A percentile compares a stretch with the other conserved stretches of the same genome.
phyloP scores from a whole-genome alignment of 2,797 vertebrate species.

The Valencia hispanica region DNA sequence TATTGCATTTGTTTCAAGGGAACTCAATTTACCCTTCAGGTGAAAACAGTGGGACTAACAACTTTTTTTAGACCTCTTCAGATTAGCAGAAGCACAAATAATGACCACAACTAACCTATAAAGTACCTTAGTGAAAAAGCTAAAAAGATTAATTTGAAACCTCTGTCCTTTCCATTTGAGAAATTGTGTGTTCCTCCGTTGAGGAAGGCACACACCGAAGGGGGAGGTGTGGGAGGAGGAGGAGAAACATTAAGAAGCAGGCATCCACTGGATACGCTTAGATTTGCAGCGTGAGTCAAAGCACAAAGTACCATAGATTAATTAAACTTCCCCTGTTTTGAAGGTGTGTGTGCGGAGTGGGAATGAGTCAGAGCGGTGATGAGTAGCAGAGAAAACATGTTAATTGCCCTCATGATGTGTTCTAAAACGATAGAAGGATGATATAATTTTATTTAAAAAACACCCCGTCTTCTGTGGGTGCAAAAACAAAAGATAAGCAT shows the following conservation, averaged over 20 bases:
- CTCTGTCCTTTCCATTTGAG: slow-evolving; percentile 32
- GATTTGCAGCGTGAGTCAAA: slow-evolving; percentile 59
- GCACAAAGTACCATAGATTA: slow-evolving; percentile 67
- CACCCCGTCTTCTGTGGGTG: slow-evolving; percentile 11
- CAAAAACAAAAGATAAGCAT: slow-evolving; percentile 24
- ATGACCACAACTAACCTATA: slow-evolving; percentile 6
- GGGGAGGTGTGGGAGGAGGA: slow-evolving; percentile 50
- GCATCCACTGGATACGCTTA: slow-evolving; percentile 55
- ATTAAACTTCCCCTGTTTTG: slow-evolving; percentile 68
- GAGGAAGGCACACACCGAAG: slow-evolving; percentile 34
- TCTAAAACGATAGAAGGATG: slow-evolving; percentile 54
- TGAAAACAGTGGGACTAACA: slow-evolving; percentile 7
- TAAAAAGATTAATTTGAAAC: slow-evolving; percentile 5
- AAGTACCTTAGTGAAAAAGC: slow-evolving; percentile 9
- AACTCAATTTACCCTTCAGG: slow-evolving; percentile 25
- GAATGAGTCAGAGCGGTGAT: slow-evolving; percentile 53
- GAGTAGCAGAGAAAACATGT: slow-evolving; percentile 65
- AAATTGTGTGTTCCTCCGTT: slow-evolving; percentile 47
- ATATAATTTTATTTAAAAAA: slow-evolving; percentile 42
- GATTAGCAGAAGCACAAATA: slow-evolving; percentile 23
- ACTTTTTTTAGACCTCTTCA: slow-evolving; percentile 7
- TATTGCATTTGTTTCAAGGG: slow-evolving; percentile 9
- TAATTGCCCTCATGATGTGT: slow-evolving; percentile 59
- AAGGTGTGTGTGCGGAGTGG: slow-evolving; percentile 46
- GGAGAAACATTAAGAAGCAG: slow-evolving; percentile 45